Conservation (phyloP, 2,888 invertebrate genomes). For the Drosophila sordidula region DNA sequence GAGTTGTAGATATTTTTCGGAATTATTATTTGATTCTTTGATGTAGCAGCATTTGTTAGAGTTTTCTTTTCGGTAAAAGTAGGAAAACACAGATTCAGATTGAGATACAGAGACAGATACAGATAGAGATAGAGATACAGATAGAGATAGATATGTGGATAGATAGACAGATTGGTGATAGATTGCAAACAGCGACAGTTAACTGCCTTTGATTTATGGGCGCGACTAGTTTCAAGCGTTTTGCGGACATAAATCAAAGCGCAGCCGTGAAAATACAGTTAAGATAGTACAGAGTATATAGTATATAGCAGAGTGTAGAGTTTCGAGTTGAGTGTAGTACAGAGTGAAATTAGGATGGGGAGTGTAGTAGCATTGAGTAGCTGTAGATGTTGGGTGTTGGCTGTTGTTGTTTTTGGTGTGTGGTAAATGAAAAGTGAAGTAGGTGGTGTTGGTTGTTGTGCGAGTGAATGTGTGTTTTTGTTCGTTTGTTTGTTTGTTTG, state of each 20-base stretch:
- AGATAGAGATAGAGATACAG: slow-evolving; percentile 19
- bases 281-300: slow-evolving; percentile 26
- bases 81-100: slow-evolving; percentile 43
- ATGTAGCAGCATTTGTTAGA: slow-evolving; percentile 73
- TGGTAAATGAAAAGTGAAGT: slow-evolving; percentile 62
- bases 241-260: slow-evolving; percentile 70
- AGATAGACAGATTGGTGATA: slow-evolving; percentile 45
- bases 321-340: slow-evolving; percentile 15
- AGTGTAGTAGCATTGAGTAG: slow-evolving; percentile 28
- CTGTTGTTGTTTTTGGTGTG: slow-evolving; percentile 45
- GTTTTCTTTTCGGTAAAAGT: slow-evolving; percentile 67
- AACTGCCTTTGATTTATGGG: slow-evolving; percentile 67
- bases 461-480: slow-evolving; percentile 30
- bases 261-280: slow-evolving; percentile 53
- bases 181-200: slow-evolving; percentile 49
- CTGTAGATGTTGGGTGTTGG: slow-evolving; percentile 40
- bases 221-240: slow-evolving; percentile 83
- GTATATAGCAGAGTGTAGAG: slow-evolving; percentile 15
- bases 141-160: slow-evolving; percentile 31
- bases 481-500: slow-evolving; percentile 40
- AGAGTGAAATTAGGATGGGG: slow-evolving; percentile 50
- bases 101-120: slow-evolving; percentile 44
- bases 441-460: slow-evolving; percentile 32
- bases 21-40: slow-evolving; percentile 80
- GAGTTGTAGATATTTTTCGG: slow-evolving; percentile 58